These are phyloP conservation scores for Scaptomyza cyrtandrae DNA, from an alignment of 2,888 invertebrate species.

Conservation along the genomic window DNA sequence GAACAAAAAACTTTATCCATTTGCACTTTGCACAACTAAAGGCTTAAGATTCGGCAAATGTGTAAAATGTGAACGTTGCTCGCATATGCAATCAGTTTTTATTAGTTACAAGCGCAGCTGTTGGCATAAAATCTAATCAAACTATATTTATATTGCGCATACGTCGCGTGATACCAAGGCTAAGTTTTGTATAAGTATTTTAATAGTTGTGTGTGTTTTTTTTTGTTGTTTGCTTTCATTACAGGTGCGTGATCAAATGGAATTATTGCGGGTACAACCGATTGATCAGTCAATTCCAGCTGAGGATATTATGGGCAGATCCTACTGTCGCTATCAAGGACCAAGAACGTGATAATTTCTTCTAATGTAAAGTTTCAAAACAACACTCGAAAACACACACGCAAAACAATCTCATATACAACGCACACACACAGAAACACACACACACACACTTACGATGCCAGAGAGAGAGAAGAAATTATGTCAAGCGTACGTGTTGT, in stretches of 20 bases:
- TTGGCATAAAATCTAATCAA: conserved; percentile 15
- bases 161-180: conserved; percentile 15
- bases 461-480: conserved; percentile 48
- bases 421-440: conserved; percentile 9
- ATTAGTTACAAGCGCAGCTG: conserved; percentile 32
- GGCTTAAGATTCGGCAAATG: conserved; percentile 46
- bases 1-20: conserved; percentile 35
- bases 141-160: conserved; percentile 20
- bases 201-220: conserved; percentile 8
- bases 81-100: conserved; percentile 58
- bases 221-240: conserved; percentile 39
- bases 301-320: conserved; percentile 86
- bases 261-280: conserved; percentile 86
- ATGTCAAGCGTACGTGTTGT: conserved; percentile 73
- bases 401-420: conserved; percentile 6
- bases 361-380: conserved; percentile 58
- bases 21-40: conserved; percentile 17
- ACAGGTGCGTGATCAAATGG: conserved; percentile 87
- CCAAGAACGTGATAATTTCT: conserved; percentile 84
- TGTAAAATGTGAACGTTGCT: conserved; percentile 33
- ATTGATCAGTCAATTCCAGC: conserved; percentile 87
- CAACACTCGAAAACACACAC: conserved; percentile 3
- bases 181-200: conserved; percentile 10
- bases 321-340: conserved; percentile 86
- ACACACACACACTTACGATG: conserved; percentile 2